These are phyloP conservation scores for Sminthurinus aureus DNA, from an alignment of 2,888 invertebrate genomes.

Conservation along the genomic window DNA sequence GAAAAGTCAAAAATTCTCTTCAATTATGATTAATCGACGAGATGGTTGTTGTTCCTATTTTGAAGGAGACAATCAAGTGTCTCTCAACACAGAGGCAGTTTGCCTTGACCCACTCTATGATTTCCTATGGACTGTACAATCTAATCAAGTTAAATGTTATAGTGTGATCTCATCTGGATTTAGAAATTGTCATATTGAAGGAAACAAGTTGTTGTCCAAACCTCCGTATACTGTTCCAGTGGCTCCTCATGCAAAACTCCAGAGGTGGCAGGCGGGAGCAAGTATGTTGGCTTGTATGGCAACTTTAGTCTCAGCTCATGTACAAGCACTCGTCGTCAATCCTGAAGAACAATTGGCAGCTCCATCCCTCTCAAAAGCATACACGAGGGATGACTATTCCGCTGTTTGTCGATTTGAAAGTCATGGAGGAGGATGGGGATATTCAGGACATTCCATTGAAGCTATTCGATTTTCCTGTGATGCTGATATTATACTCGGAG, in stretches of 20 bases:
- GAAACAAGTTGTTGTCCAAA: conserved; percentile 60
- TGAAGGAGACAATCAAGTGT: conserved; percentile 81
- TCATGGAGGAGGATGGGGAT: conserved; percentile 98
- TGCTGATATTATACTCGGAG: conserved; percentile 88
- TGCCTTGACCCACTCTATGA: conserved; percentile 92
- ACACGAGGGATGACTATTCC: conserved; percentile 76
- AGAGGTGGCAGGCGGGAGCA: conserved; percentile 72
- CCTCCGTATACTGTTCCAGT: conserved; percentile 60
- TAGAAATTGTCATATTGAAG: conserved; percentile 60
- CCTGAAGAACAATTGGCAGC: conserved; percentile 65
- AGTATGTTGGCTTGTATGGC: conserved; percentile 90
- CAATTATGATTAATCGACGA: conserved; percentile 75
- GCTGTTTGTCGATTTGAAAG: conserved; percentile 90
- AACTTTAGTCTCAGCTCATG: conserved; percentile 80
- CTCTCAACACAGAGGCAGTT: conserved; percentile 80
- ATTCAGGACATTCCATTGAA: conserved; percentile 95
- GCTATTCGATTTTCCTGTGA: conserved; percentile 95
- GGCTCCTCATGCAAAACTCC: conserved; percentile 57
- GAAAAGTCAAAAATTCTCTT: conserved; percentile 44
- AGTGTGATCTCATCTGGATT: conserved; percentile 84
- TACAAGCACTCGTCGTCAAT: conserved; percentile 68
- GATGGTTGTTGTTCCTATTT: conserved; percentile 90
- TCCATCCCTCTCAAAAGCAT: conserved; percentile 46
- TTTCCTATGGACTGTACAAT: conserved; percentile 85
- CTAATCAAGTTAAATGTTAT: conserved; percentile 75